Evolutionary conservation across 1,140 invertebrate genomes (phyloP), one percentile per base, ranked within the genome.

Genomic region (Lasioglossum baleicum): DNA sequence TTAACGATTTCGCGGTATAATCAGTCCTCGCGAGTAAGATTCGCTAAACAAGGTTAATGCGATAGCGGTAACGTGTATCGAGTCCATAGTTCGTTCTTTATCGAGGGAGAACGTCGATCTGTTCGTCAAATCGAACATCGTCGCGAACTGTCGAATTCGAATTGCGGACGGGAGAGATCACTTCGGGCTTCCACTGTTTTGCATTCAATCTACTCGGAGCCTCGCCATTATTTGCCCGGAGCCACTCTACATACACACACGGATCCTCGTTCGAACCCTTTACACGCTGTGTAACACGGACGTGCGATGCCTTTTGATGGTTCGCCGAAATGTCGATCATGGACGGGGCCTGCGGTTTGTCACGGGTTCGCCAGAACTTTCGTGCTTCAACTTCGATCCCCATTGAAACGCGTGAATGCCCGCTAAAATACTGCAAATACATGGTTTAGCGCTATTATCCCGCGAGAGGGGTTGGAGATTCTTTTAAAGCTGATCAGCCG

Each of bases 201-300:
- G 60, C 76, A 65, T 73, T 73, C 76, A 73, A 78, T 78, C 69
- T 72, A 78, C 69, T 64, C 48, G 10, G 35, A 44, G 69, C 60
- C 48, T 53, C 22, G 60, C 76, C 76, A 79, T 73, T 79, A 73
- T 79, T 79, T 79, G 76, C 48, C 56, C 26, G 10, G 17, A 15
- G 53, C 58, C 69, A 63, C 22, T 72, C 48, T 56, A 48, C 61
- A 42, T 51, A 69, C 48, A 56, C 48, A 56, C 48, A 31, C 42
- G 11, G 20, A 20, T 3, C 42, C 42, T 26, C 65, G 65, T 44
- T 35, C 40, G 8, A 42, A 70, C 26, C 58, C 75, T 71, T 68
- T 63, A 35, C 75, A 26, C 42, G 11, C 22, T 5, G 48, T 31
- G 61, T 75, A 75, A 75, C 75, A 40, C 20, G 56, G 3, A 61